These are phyloP conservation scores for Cephalopachus bancanus DNA, from an alignment of 2,797 vertebrate genomes.

Conservation along the genomic window DNA sequence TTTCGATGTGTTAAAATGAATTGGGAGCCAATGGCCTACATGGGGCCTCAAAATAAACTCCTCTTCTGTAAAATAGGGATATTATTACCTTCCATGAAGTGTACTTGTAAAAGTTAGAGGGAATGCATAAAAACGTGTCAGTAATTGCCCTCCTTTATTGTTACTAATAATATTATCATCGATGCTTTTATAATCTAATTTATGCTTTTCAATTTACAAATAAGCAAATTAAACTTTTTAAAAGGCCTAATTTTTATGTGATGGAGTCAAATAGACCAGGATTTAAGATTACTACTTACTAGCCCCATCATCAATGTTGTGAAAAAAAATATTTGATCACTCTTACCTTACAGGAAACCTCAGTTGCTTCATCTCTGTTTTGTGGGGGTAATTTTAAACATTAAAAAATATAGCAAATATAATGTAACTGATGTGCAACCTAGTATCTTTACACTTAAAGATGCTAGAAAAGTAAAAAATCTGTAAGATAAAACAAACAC, in stretches of 20 bases:
- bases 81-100: not conserved
- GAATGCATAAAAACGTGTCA: not conserved
- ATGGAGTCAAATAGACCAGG: rapidly evolving
- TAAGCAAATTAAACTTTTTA: not conserved
- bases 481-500: not conserved
- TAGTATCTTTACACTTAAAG: not conserved
- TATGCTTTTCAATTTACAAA: not conserved
- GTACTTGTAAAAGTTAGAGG: not conserved
- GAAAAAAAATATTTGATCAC: not conserved
- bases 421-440: not conserved
- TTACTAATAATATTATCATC: not conserved
- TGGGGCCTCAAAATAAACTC: not conserved
- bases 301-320: not conserved
- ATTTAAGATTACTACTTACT: not conserved
- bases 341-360: not conserved
- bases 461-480: not conserved
- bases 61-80: not conserved
- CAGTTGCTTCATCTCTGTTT: not conserved
- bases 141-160: not conserved
- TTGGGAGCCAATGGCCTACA: not conserved
- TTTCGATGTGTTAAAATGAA: not conserved
- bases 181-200: not conserved
- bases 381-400: not conserved
- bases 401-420: not conserved
- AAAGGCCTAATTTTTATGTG: not conserved